Base-by-base conservation (phyloP, 2,113 vertebrate species). In the Bujurquina vittata region DNA sequence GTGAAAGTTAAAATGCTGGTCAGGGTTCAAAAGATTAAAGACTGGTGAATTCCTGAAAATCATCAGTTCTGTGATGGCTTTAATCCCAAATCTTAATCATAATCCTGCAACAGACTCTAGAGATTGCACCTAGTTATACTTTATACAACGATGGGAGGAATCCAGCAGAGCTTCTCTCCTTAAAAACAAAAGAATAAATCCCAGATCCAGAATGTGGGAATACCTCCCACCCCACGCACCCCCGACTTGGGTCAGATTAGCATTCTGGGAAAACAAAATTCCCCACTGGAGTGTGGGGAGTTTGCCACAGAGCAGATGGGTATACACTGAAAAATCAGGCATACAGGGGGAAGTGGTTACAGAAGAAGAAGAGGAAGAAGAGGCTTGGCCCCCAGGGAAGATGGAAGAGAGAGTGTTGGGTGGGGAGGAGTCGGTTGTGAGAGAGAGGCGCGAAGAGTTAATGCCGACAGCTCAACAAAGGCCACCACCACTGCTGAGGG, bases 391-490 rank as follows among this genome's bases (percentile, higher is more conserved):
- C 65, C 83, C 17, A 23, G 84, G 81, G 83, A 77, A 69, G 61
- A 75, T 59, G 81, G 85, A 87, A 83, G 81, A 89, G 76, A 77
- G 49, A 73, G 79, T 55, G 81, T 31, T 61, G 75, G 77, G 90
- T 63, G 81, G 80, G 78, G 81, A 67, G 80, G 84, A 79, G 84
- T 75, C 72, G 84, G 72, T 6, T 78, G 83, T 62, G 84, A 56
- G 89, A 67, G 90, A 40, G 67, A 57, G 88, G 89, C 60, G 79
- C 65, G 75, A 94, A 90, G 93, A 95, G 93, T 94, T 95, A 95
- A 94, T 93, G 92, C 91, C 80, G 95, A 95, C 94, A 95, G 94
- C 92, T 84, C 82, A 92, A 96, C 95, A 96, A 96, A 95, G 87
- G 90, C 86, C 76, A 74, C 86, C 88, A 52, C 78, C 82, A 84